Evolutionary conservation across 2,113 vertebrate genomes (phyloP), one percentile per base, ranked within the genome.

Genomic region (Girardinichthys multiradiatus): DNA sequence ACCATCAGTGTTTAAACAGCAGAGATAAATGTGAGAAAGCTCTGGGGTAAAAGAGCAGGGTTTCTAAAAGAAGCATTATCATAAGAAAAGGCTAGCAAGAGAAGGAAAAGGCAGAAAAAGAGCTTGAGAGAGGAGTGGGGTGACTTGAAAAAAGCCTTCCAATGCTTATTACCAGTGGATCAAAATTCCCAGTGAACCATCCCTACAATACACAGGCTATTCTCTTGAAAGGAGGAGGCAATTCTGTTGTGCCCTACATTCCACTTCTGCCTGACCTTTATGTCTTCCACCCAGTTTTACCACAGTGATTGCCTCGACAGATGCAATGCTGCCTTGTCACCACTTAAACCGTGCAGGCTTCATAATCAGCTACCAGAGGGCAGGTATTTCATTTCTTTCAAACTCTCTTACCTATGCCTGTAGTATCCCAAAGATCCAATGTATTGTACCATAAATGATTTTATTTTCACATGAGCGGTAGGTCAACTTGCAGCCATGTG

Each of bases 211-310:
- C 77, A 82, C 68, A 45, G 79, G 83, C 79, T 80, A 67, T 87
- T 91, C 79, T 79, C 72, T 59, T 81, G 87, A 87, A 89, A 88
- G 48, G 85, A 87, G 70, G 68, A 87, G 82, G 89, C 87, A 88
- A 87, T 92, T 90, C 80, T 61, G 45, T 82, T 61, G 71, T 48
- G 89, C 72, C 91, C 92, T 87, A 91, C 86, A 92, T 93, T 92
- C 90, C 85, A 86, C 88, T 91, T 91, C 91, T 42, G 59, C 72
- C 77, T 92, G 92, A 94, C 93, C 91, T 94, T 93, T 93, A 90
- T 90, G 90, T 90, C 90, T 89, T 86, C 88, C 79, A 79, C 77
- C 84, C 86, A 77, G 82, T 87, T 86, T 84, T 88, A 92, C 72
- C 88, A 86, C 73, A 54, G 82, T 33, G 67, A 86, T 79, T 81